These are phyloP conservation scores for Drosophila pectinifera DNA, from an alignment of 1,140 invertebrate species.

Conservation along the genomic window DNA sequence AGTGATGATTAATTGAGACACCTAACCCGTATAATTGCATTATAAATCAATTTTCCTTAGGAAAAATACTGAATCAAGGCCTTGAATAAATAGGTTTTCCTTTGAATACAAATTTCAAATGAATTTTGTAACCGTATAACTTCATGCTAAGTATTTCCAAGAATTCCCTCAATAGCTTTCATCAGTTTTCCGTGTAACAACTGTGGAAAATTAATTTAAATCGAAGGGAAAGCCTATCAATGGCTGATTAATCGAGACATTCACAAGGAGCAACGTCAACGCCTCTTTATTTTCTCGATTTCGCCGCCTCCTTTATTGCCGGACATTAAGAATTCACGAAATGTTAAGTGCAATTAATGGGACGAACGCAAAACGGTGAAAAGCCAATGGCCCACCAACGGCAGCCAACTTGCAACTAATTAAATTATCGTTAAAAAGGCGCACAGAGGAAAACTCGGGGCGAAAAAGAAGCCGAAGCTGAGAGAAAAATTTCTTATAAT, in stretches of 20 bases:
- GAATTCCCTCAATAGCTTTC: not conserved
- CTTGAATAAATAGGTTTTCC: not conserved
- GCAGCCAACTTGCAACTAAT: slow-evolving; percentile 69
- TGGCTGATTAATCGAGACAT: slow-evolving; percentile 64
- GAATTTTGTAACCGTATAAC: no score
- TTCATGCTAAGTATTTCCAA: no score
- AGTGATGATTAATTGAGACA: not conserved
- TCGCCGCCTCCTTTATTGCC: slow-evolving; percentile 13
- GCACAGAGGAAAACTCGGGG: slow-evolving; percentile 7
- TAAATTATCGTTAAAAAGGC: slow-evolving; percentile 72
- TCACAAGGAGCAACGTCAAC: slow-evolving; percentile 35
- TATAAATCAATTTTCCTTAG: no score
- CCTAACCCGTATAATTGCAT: not conserved
- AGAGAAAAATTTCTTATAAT: slow-evolving; percentile 67
- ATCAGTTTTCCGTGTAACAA: not conserved
- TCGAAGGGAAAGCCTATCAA: slow-evolving; percentile 35
- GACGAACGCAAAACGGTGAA: slow-evolving; percentile 41
- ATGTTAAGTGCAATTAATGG: slow-evolving; percentile 80
- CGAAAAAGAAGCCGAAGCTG: slow-evolving; percentile 8
- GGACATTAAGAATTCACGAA: slow-evolving; percentile 70
- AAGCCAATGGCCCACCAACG: slow-evolving; percentile 32
- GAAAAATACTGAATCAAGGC: no score
- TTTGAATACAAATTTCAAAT: not conserved
- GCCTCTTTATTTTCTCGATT: slow-evolving; percentile 21
- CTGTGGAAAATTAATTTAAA: slow-evolving; percentile 8